These are phyloP conservation scores for Trissoscelio sp. DNA, from an alignment of 2,888 invertebrate species.

Conservation along the genomic window DNA sequence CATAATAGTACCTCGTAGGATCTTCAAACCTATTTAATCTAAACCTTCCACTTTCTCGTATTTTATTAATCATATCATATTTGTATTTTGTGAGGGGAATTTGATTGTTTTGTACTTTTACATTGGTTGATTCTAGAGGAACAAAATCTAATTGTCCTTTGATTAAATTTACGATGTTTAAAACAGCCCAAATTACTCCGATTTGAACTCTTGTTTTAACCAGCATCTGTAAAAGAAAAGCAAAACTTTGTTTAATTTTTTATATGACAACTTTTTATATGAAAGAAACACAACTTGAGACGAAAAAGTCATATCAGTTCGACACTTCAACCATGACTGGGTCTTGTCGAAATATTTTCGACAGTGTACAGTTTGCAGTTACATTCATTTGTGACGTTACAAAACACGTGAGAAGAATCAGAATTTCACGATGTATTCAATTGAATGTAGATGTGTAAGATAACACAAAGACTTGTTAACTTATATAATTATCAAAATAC, in stretches of 20 bases:
- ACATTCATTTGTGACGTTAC: slow-evolving; percentile 50
- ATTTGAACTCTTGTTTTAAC: slow-evolving; percentile 17
- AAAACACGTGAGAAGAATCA: slow-evolving; percentile 63
- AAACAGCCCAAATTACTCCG: slow-evolving; percentile 22
- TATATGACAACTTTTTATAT: not conserved
- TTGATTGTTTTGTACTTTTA: slow-evolving; percentile 5
- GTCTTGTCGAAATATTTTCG: slow-evolving; percentile 50
- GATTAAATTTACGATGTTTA: slow-evolving; percentile 6
- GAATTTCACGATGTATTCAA: slow-evolving; percentile 38
- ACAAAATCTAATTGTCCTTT: slow-evolving; percentile 44
- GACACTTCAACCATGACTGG: slow-evolving; percentile 45
- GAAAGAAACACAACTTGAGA: not conserved
- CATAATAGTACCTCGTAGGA: slow-evolving; percentile 17
- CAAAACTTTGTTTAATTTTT: not conserved
- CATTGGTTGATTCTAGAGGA: not conserved
- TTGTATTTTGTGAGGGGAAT: slow-evolving; percentile 24
- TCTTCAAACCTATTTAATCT: slow-evolving; percentile 21
- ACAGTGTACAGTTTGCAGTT: slow-evolving; percentile 23
- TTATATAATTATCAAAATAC: slow-evolving; percentile 56
- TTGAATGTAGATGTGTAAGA: slow-evolving; percentile 49
- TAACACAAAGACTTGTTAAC: slow-evolving; percentile 25
- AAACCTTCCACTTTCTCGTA: slow-evolving; percentile 14
- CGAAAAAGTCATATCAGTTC: slow-evolving; percentile 5
- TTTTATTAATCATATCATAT: slow-evolving; percentile 47
- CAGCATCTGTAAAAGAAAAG: slow-evolving; percentile 56